These are phyloP conservation scores for Machimus rusticus DNA, from an alignment of 2,888 invertebrate species.

Conservation along the genomic window DNA sequence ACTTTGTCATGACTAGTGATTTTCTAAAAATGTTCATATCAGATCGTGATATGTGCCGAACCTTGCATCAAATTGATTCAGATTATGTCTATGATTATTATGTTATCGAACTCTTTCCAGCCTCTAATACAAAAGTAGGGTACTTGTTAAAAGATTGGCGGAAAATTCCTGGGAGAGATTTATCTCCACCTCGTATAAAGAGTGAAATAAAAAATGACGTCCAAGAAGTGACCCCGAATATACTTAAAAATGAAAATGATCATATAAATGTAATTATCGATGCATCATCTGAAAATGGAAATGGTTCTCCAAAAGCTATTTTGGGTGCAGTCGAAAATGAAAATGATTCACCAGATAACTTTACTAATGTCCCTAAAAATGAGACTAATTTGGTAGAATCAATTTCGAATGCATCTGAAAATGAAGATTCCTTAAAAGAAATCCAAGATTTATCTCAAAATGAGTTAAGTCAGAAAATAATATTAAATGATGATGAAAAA, in stretches of 20 bases:
- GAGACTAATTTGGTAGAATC: not conserved
- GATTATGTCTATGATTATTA: constrained; percentile 59
- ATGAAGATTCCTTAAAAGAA: not conserved
- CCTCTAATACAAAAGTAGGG: constrained; percentile 61
- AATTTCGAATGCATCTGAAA: not conserved
- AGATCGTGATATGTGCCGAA: not conserved
- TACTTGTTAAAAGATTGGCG: constrained; percentile 70
- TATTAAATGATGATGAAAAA: not conserved
- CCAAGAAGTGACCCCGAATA: not conserved
- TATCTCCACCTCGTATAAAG: constrained; percentile 62
- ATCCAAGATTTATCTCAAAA: not conserved
- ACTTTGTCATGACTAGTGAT: constrained; percentile 31
- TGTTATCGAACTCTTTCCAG: constrained; percentile 64
- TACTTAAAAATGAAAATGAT: not conserved
- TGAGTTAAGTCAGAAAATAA: not conserved
- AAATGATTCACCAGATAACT: not conserved
- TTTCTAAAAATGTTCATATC: constrained; percentile 12
- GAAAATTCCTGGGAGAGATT: constrained; percentile 70
- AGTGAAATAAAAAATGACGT: not conserved
- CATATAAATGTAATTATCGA: not conserved
- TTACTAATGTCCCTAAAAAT: not conserved
- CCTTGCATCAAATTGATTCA: not conserved
- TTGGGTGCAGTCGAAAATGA: not conserved
- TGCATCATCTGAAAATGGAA: not conserved
- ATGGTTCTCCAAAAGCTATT: not conserved